phyloP scores from a whole-genome alignment of 2,888 invertebrate species.

The Chrysolina haemoptera region DNA sequence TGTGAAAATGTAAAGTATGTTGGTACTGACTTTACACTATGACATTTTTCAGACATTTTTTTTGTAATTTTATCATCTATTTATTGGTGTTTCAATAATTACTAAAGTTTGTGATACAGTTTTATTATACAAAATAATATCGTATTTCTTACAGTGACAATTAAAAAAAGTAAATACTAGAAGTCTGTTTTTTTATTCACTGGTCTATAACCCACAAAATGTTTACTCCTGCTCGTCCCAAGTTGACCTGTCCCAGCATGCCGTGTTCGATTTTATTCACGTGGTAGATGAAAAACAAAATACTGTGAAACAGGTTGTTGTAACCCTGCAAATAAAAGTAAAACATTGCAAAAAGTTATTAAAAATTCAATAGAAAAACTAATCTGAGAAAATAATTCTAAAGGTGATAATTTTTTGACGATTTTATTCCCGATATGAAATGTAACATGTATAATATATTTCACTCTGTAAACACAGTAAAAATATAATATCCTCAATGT shows the following conservation, averaged over 20 bases:
- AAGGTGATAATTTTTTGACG: no score
- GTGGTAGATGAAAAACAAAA: constrained; percentile 85
- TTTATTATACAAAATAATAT: constrained; percentile 12
- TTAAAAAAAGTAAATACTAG: background rate
- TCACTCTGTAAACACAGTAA: no score
- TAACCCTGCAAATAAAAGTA: constrained; percentile 76
- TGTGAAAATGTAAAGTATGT: no score
- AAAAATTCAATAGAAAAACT: no score
- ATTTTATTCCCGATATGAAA: no score
- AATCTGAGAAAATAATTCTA: no score
- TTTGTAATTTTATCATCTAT: no score
- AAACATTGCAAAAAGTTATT: background rate
- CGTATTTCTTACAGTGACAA: background rate
- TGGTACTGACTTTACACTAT: no score
- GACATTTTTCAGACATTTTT: no score
- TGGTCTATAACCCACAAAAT: constrained; percentile 82
- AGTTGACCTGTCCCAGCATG: constrained; percentile 83
- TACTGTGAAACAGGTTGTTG: constrained; percentile 90
- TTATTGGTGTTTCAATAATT: no score
- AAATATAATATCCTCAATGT: no score
- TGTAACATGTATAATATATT: no score
- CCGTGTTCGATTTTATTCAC: constrained; percentile 82
- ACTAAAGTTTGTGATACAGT: background rate
- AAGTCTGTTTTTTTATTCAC: constrained; percentile 34
- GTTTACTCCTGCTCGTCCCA: constrained; percentile 87